Conservation (phyloP, 2,113 vertebrate genomes). For the Pelecanoides urinatrix region DNA sequence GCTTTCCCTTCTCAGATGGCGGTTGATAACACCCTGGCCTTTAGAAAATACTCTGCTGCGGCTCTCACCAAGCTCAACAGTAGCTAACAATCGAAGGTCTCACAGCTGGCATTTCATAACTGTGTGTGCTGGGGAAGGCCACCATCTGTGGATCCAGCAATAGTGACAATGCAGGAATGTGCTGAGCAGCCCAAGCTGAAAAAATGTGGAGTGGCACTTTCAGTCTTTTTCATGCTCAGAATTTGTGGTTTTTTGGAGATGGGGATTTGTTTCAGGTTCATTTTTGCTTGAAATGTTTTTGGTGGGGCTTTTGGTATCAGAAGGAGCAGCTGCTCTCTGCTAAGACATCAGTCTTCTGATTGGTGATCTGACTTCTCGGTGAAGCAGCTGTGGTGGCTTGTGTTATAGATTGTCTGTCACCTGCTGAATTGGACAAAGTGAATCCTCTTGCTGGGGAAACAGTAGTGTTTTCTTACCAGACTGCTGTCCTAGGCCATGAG, state of each 20-base stretch:
- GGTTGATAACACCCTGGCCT: not conserved
- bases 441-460: not conserved
- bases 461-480: not conserved
- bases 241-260: not conserved
- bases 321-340: not conserved
- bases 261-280: not conserved
- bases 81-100: not conserved
- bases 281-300: not conserved
- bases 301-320: not conserved
- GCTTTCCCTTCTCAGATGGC: not conserved
- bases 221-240: not conserved
- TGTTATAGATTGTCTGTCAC: not conserved
- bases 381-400: not conserved
- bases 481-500: not conserved
- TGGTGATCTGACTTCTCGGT: not conserved
- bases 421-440: not conserved
- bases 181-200: not conserved
- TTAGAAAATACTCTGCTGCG: slow-evolving; percentile 19
- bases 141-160: slow-evolving; percentile 22
- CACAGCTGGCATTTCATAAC: slow-evolving; percentile 16
- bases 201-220: not conserved
- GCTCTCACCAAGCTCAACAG: not conserved
- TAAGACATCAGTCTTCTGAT: not conserved
- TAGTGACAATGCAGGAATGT: not conserved
- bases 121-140: not conserved